Conservation (phyloP, 2,797 vertebrate genomes). For the Rhabdophis nuchalis region DNA sequence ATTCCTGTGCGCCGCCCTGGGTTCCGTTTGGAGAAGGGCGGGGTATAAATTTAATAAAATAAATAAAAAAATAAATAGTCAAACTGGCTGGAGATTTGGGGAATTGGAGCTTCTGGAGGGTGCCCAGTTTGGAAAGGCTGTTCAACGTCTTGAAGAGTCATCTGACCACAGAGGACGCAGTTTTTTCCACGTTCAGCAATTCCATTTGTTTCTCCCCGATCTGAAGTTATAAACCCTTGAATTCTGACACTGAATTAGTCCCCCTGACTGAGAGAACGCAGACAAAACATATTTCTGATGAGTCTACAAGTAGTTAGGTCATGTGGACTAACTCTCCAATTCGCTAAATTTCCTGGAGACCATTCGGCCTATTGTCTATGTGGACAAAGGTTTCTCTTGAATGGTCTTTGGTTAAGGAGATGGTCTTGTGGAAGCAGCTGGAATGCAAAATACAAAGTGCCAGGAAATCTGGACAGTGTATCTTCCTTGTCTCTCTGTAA, state of each 20-base stretch:
- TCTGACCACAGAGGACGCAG: background rate
- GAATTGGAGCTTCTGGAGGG: background rate
- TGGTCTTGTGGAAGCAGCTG: slow-evolving; percentile 55
- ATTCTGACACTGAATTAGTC: background rate
- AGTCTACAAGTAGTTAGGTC: slow-evolving; percentile 54
- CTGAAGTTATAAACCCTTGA: background rate
- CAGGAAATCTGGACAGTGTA: slow-evolving; percentile 32
- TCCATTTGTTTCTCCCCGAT: background rate
- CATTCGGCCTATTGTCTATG: slow-evolving; percentile 48
- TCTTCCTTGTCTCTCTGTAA: slow-evolving; percentile 48
- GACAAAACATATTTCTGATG: slow-evolving; percentile 69
- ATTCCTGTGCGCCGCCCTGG: no score
- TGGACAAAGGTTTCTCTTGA: slow-evolving; percentile 46
- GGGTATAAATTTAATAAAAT: no score
- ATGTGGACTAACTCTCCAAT: slow-evolving; percentile 59
- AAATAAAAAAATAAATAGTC: no score
- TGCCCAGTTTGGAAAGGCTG: background rate
- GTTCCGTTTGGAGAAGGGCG: no score
- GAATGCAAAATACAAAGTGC: slow-evolving; percentile 53
- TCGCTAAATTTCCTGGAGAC: slow-evolving; percentile 68
- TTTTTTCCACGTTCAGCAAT: background rate
- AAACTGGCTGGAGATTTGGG: background rate
- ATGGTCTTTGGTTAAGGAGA: slow-evolving; percentile 58
- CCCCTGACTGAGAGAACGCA: background rate
- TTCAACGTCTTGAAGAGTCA: background rate